phyloP scores from a whole-genome alignment of 1,140 invertebrate genomes.

The Procambarus virginalis region DNA sequence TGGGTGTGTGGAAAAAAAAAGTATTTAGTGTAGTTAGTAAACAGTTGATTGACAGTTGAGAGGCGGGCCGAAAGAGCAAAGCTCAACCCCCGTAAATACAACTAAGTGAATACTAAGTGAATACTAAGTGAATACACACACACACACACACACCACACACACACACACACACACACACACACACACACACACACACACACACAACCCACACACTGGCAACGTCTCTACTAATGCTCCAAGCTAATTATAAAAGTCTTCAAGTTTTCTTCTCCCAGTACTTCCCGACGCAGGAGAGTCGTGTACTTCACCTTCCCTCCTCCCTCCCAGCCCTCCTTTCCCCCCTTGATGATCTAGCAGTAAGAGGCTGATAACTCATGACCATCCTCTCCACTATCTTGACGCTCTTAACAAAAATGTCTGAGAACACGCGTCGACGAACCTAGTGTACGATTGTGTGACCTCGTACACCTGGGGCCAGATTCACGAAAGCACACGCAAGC shows the following conservation, averaged over 20 bases:
- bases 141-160: too few species aligned
- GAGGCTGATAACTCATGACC: constrained; percentile 19
- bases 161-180: too few species aligned
- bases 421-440: background rate
- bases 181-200: too few species aligned
- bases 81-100: too few species aligned
- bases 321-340: background rate
- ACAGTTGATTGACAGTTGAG: too few species aligned
- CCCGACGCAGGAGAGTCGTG: background rate
- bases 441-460: constrained; percentile 9
- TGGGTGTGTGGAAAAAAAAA: too few species aligned
- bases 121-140: too few species aligned
- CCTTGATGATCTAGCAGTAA: background rate
- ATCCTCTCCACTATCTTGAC: constrained; percentile 44
- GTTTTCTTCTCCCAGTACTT: background rate
- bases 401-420: background rate
- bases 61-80: too few species aligned
- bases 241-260: constrained; percentile 53
- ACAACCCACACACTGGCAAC: background rate
- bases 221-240: constrained; percentile 30
- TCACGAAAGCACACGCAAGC: too few species aligned
- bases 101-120: too few species aligned
- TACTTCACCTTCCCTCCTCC: background rate
- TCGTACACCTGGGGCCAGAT: background rate
- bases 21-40: too few species aligned